Evolutionary conservation across 2,888 invertebrate genomes (phyloP), one percentile per base, ranked within the genome.

Genomic region (Cephus runcator): DNA sequence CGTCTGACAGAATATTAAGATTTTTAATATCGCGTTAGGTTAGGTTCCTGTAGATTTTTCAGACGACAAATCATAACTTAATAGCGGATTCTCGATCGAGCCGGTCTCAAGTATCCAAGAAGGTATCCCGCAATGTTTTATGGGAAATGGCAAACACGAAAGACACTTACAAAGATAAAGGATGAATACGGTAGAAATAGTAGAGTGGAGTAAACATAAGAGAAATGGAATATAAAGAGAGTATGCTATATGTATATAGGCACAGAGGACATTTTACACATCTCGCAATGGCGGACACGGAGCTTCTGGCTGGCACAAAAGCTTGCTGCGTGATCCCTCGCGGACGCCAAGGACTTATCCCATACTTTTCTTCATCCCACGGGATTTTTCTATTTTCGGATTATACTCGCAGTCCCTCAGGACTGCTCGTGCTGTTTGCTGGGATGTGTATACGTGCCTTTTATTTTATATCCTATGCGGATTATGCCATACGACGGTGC

Each of bases 371-470:
- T 80, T 82, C 79, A 73, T 79, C 77, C 77, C 35, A 30, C 69
- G 76, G 80, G 77, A 80, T 80, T 79, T 79, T 81, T 82, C 81
- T 80, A 81, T 82, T 82, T 79, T 73, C 80, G 81, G 80, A 81
- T 83, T 82, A 82, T 79, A 69, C 76, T 75, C 34, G 12, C 76
- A n/a, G 68, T 68, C 23, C 23, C 56, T 23, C 56, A 9, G 23
- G 56, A 56, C 56, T 56, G 6, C 9, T 56, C 23, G 6, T 23
- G 56, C 56, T 56, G 56, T 56, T 56, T 56, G 56, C 56, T 2
- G 23, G 56, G 56, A 56, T 0, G 23, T 56, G 73, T 69, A 68
- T 73, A 56, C 73, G 31, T n/a, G 77, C 15, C 69, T 68, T 34
- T 79, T 79, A 80, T 77, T 79, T 77, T 35, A 76, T 77, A 73